phyloP scores from a whole-genome alignment of 2,888 invertebrate genomes.

The Acleris sparsana region DNA sequence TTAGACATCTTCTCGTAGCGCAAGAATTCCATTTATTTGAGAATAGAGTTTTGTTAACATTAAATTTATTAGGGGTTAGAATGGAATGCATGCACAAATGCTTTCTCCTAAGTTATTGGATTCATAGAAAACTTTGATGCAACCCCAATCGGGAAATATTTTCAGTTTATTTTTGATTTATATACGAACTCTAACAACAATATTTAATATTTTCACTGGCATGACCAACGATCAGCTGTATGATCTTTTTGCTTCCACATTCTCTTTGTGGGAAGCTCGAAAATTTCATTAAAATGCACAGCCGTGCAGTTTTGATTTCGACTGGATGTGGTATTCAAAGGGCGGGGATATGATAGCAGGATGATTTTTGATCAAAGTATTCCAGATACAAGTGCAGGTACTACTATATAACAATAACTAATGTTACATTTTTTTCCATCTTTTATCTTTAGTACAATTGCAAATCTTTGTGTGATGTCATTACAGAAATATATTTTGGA shows the following conservation, averaged over 20 bases:
- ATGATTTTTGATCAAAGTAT: background rate
- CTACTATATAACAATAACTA: no score
- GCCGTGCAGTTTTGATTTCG: slow-evolving; percentile 44
- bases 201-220: no score
- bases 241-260: slow-evolving; percentile 37
- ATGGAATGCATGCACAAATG: slow-evolving; percentile 40
- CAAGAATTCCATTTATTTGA: slow-evolving; percentile 71
- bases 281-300: slow-evolving; percentile 73
- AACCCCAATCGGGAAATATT: slow-evolving; percentile 3
- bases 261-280: slow-evolving; percentile 70
- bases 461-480: no score
- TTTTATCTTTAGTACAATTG: no score
- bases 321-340: slow-evolving; percentile 41
- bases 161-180: no score
- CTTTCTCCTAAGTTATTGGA: slow-evolving; percentile 15
- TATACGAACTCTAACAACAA: no score
- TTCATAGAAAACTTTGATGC: slow-evolving; percentile 5
- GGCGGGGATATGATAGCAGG: background rate
- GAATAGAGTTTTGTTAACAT: slow-evolving; percentile 62
- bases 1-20: slow-evolving; percentile 44
- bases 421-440: no score
- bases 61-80: slow-evolving; percentile 51
- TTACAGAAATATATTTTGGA: no score
- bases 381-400: no score
- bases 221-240: background rate